Evolutionary conservation across 1,140 invertebrate species (phyloP), one percentile per base, ranked within the genome.

Genomic region (Tetramorium alpestre): DNA sequence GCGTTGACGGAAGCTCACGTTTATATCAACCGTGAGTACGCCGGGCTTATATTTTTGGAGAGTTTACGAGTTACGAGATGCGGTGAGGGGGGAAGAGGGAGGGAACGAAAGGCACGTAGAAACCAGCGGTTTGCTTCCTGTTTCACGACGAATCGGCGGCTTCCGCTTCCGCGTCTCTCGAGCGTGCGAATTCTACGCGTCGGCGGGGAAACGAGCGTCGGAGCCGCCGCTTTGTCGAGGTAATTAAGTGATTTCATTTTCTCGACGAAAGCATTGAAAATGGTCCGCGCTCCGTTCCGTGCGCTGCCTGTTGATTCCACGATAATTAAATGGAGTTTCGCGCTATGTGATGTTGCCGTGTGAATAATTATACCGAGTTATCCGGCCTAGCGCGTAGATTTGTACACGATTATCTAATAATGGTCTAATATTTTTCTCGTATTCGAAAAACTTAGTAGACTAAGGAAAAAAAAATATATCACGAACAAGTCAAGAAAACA

Each of bases 171-270:
- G 67, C 25, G 44, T 25, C 75, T 25, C 54, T 80, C 58, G 78
- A 70, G 65, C 78, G 78, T 60, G 67, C 80, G 80, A 73, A 73
- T 73, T 58, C 22, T 58, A 38, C 80, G 77, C 67, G 49, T 58
- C 38, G 80, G 54, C 51, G 41, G 67, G 73, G 64, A 86, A 89
- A 89, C 82, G 82, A 89, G 75, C 85, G 54, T n/a, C 85, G 54
- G 56, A 41, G 75, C 38, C 54, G 51, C 67, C 51, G 67, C 80
- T 82, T 82, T 82, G 80, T 82, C 65, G 67, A 73, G 51, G 25
- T 73, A 82, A 82, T 82, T 82, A 82, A 82, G 80, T 82, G 80
- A 82, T 82, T 82, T 82, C 80, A 82, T 82, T 82, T 82, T 82
- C 80, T 82, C 80, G 80, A 82, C 80, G 80, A 82, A 82, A 82